Evolutionary conservation across 2,113 vertebrate species (phyloP), one percentile per base, ranked within the genome.

Genomic region (Neodon shergylaensis): DNA sequence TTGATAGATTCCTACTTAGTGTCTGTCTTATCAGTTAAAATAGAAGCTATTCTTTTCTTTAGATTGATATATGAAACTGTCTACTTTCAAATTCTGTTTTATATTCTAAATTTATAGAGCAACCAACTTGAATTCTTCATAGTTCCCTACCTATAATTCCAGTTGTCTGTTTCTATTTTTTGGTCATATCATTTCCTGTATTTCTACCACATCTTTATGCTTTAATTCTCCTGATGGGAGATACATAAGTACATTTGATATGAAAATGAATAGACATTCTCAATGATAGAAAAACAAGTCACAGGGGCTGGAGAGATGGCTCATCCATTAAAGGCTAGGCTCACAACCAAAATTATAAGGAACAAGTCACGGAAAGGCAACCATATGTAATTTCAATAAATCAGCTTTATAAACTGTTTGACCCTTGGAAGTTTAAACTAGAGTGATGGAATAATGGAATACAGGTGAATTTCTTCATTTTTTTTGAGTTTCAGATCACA

Each of bases 381-480:
- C 31, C 8, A 3, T 61, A 7, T 44, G 28, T 28, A 0, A 28
- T 76, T 77, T n/a, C 4, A 21, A 26, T 31, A 86, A 36, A 49
- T 8, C 0, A 65, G 13, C 2, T 33, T 78, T n/a, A 10, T 39
- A 58, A 77, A 85, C n/a, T 68, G 9, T 28, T 74, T 36, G 77
- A 19, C 1, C 44, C 47, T 22, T 44, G 17, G 1, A 44, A 90
- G 66, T 10, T 26, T 2, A 61, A 39, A 52, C 26, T 5, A 39
- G 2, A 52, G 4, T 72, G 72, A 8, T n/a, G 42, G 12, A 49
- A 61, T 36, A 63, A 42, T 12, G 1, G 0, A 0, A 19, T 0
- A 12, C 2, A 24, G 5, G 2, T 33, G 13, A 3, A 33, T 49
- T 17, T 82, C 24, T 19, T 31, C 5, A 24, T 31, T 58, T 58